phyloP scores from a whole-genome alignment of 2,113 vertebrate species.

The Emydocephalus ijimae region DNA sequence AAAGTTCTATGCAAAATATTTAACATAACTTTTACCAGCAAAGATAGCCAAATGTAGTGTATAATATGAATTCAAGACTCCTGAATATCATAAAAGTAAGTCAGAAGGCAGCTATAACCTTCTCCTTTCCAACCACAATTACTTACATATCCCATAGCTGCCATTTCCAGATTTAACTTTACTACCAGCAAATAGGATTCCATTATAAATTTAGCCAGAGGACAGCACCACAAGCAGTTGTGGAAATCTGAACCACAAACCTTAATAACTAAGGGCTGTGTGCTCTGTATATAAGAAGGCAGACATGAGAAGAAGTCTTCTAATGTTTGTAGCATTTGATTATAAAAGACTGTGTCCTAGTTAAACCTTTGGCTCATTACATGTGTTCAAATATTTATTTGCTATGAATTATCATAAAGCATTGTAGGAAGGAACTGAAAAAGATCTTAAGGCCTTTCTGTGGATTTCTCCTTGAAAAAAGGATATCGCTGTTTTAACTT shows the following conservation, averaged over 20 bases:
- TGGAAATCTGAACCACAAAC: constrained; percentile 56
- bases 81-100: neutral
- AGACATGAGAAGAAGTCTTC: constrained; percentile 33
- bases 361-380: neutral
- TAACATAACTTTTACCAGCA: constrained; percentile 16
- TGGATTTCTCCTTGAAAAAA: neutral
- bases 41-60: constrained; percentile 4
- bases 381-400: neutral
- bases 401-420: constrained; percentile 16
- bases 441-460: neutral
- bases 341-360: neutral
- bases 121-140: constrained; percentile 38
- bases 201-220: constrained; percentile 66
- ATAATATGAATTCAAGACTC: constrained; percentile 25
- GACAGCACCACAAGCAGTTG: constrained; percentile 50
- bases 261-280: constrained; percentile 40
- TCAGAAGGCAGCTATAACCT: constrained; percentile 44
- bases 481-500: neutral
- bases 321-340: neutral
- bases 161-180: constrained; percentile 61
- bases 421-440: constrained; percentile 11
- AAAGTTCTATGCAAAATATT: neutral
- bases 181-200: constrained; percentile 58
- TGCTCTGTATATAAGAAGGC: constrained; percentile 41
- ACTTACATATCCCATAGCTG: constrained; percentile 44